Base-by-base conservation (phyloP, 23 tunicate species). In the Diplosoma virens region DNA sequence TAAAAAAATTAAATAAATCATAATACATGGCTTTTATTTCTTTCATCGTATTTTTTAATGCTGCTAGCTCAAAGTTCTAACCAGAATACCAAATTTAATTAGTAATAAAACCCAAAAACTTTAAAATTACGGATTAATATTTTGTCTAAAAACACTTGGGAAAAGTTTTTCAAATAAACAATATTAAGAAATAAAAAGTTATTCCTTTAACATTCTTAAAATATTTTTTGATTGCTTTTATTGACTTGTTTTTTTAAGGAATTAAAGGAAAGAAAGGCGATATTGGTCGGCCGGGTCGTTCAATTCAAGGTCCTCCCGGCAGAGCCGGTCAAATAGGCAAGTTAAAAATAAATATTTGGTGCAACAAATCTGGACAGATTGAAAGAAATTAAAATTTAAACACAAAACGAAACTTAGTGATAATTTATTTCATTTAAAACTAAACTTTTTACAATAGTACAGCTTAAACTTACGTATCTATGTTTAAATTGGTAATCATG, bases 211-310 rank as follows among this genome's bases (percentile, higher is more conserved):
- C 52, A 45, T 45, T 45, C 16, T 45, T 45, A 45, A 45, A 45
- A 45, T 45, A 16, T 45, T 45, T 45, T 45, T 9, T 45, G 52
- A n/a, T n/a, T n/a, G n/a, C n/a, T n/a, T n/a, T n/a, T n/a, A n/a
- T n/a, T n/a, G n/a, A n/a, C n/a, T n/a, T n/a, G n/a, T 26, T 61
- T 61, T 14, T 29, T 35, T 3, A 25, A 67, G 74, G 74, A 18
- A 7, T 16, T 11, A 67, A 67, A 67, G 74, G 74, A 16, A 52
- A 67, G 26, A 67, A 37, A 37, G 74, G 74, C 4, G 74, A 67
- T 36, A 16, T 26, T 35, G 74, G 74, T 17, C 26, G 25, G 3
- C 50, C 52, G 36, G 74, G 74, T 4, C 23, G 36, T 34, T 67
- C 52, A 11, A 35, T 67, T 25, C 4, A 34, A 67, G 74, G 74